phyloP scores from a whole-genome alignment of 2,113 vertebrate species.

The Amazona vittata region DNA sequence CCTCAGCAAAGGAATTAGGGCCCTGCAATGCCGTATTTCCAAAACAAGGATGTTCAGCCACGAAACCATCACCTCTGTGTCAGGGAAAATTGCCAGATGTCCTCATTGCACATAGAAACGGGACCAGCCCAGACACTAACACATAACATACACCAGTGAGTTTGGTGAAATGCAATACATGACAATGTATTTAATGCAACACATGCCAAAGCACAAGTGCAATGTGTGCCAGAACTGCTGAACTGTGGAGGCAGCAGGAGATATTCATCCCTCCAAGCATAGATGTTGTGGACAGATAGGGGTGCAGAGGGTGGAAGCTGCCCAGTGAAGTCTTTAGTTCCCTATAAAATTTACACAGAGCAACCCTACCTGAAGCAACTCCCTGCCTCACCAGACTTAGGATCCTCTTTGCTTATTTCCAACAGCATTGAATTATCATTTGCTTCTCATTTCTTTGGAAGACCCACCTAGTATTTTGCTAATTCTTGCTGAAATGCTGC shows the following conservation, averaged over 20 bases:
- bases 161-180: background rate
- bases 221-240: background rate
- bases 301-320: background rate
- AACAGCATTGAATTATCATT: background rate
- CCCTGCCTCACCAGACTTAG: background rate
- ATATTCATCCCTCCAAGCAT: background rate
- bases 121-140: background rate
- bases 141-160: accelerated
- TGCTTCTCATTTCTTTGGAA: background rate
- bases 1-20: slow-evolving; percentile 17
- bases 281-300: accelerated
- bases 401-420: background rate
- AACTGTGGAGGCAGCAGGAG: background rate
- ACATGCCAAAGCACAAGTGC: background rate
- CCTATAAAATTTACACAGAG: background rate
- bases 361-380: background rate
- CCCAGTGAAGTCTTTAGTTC: background rate
- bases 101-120: background rate
- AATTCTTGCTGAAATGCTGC: background rate
- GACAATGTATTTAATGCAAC: background rate
- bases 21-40: background rate
- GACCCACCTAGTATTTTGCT: background rate
- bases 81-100: background rate
- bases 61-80: background rate
- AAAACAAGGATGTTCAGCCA: slow-evolving; percentile 24